Evolutionary conservation across 2,888 invertebrate genomes (phyloP), one percentile per base, ranked within the genome.

Genomic region (Caenorhabditis parvicauda): DNA sequence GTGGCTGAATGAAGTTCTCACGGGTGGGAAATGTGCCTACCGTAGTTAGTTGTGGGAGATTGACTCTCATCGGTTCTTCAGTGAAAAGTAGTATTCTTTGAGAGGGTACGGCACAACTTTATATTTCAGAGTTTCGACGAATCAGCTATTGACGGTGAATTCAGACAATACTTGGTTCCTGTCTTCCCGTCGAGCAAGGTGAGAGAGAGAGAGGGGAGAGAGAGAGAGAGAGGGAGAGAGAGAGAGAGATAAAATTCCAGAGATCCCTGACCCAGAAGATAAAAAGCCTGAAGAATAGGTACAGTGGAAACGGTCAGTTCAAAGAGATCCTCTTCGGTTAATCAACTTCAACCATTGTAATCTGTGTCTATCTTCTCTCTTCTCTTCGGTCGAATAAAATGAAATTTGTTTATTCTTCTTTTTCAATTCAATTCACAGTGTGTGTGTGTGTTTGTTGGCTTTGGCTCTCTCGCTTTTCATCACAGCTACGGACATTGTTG

Each of bases 211-310:
- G 25, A 5, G 22, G 14, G 12, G 21, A 24, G 25, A 6, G 14
- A 7, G 7, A 29, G 32, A 22, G 9, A 29, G 21, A 29, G n/a
- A 28, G 32, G 44, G 43, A 43, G 28, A 32, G 32, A 32, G 14
- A 12, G 9, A 32, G 9, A 12, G 32, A 32, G 9, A 32, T 41
- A 9, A 7, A 7, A 19, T 49, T 59, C 35, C 54, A 61, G 57
- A 54, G 62, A 48, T 57, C 62, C 28, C 57, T 62, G n/a, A 53
- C 57, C 28, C 57, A 62, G 39, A 62, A 62, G 47, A 62, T 62
- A 38, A 54, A 54, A 1, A 62, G 57, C 17, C 35, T 62, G 54
- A 62, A 62, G 29, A 57, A 58, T 22, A 46, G 57, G 14, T n/a
- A 12, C 9, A 54, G 50, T 17, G 57, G 53, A 22, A 62, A 62